Evolutionary conservation across 2,888 invertebrate species (phyloP).

Genomic region (Drosophila ustulata): DNA sequence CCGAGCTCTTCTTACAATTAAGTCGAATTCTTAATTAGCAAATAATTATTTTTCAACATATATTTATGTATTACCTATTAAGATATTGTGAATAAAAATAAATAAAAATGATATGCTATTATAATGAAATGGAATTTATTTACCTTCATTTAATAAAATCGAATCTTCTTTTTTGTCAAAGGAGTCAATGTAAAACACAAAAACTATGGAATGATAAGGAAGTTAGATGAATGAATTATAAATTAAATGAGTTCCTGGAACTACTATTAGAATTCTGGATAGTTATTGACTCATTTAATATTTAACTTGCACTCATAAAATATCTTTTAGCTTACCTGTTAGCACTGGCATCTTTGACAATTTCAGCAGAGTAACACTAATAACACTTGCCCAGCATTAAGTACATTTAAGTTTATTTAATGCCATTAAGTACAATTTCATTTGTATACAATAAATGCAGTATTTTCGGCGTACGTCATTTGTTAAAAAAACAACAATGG

Average conservation of each 20-base stretch:
- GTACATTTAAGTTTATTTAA: constrained; percentile 52
- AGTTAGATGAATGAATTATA: no score
- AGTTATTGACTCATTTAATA: no score
- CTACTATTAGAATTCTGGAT: no score
- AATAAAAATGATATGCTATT: constrained; percentile 9
- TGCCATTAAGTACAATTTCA: constrained; percentile 54
- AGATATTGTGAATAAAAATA: constrained; percentile 27
- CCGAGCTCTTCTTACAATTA: constrained; percentile 62
- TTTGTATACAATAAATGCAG: constrained; percentile 57
- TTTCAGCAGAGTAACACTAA: not conserved
- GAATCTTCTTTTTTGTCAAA: no score
- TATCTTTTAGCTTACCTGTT: no score
- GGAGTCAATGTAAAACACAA: no score
- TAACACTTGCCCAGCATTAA: constrained; percentile 22
- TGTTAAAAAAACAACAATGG: constrained; percentile 34
- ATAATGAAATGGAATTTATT: constrained; percentile 18
- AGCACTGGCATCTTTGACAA: no score
- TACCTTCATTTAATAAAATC: not conserved
- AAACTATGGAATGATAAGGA: no score
- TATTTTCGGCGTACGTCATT: constrained; percentile 36
- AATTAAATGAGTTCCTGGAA: no score
- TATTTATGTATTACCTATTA: constrained; percentile 26
- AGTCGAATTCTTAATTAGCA: constrained; percentile 40
- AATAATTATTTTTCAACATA: constrained; percentile 52
- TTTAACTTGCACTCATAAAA: no score